Evolutionary conservation across 2,888 invertebrate species (phyloP), one percentile per base, ranked within the genome.

Genomic region (Drosophila recens): DNA sequence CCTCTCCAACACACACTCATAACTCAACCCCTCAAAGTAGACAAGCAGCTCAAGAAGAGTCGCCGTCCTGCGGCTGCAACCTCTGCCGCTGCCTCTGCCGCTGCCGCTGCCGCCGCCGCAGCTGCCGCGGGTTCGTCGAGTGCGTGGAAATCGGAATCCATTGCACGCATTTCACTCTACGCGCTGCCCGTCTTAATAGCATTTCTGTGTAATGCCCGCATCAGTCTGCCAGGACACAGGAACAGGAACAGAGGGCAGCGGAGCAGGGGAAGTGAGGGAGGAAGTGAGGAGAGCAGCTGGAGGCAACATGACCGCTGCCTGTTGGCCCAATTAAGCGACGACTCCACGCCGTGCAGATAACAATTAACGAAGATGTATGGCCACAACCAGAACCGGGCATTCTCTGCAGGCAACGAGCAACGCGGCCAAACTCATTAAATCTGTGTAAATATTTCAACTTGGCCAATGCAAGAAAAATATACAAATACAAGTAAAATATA

Each of bases 111-210:
- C 2, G 74, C 75, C 13, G 58, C 73, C 15, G 79, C 74, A 34
- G 70, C 74, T 20, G 65, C 61, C 8, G 62, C 87, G 33, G 56
- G 83, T 15, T 58, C 83, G 33, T 73, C 86, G 17, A 57, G 65
- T 40, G 48, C 67, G 56, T 63, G 70, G 69, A 73, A 77, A 71
- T 73, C 72, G 73, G 75, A 79, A 71, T 76, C 83, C 81, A 90
- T 90, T 76, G 90, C 78, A 81, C 90, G 89, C 84, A 83, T 83
- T 66, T 88, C 90, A 57, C 78, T 90, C 51, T 87, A 86, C 69
- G 81, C 90, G 61, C 66, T 87, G 82, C 87, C 87, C 57, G 88
- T 87, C 64, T 77, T 91, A 90, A 90, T 90, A 87, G 87, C 90
- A 65, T 89, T 90, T 87, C 82, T 91, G 68, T 87, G 90, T 85